These are phyloP conservation scores for Enteromius argenteus DNA, from an alignment of 2,797 vertebrate species.

Conservation along the genomic window DNA sequence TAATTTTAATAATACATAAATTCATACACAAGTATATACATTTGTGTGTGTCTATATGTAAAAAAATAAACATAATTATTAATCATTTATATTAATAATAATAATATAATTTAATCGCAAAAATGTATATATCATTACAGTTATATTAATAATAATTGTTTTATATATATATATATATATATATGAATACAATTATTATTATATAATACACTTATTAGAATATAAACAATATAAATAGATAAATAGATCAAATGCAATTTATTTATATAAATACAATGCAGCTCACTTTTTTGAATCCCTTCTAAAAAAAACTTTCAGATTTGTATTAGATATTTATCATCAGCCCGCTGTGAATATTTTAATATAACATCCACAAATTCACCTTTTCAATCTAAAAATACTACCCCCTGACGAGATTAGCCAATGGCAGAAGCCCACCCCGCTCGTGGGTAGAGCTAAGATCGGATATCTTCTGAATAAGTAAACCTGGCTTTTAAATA, in stretches of 20 bases:
- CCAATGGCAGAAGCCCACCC: neutral
- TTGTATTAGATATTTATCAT: neutral
- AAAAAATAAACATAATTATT: too few species aligned
- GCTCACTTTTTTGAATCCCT: neutral
- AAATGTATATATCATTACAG: too few species aligned
- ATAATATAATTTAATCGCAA: too few species aligned
- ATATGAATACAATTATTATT: too few species aligned
- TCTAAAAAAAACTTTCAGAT: neutral
- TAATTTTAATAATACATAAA: too few species aligned
- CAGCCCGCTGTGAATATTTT: neutral
- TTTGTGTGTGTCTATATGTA: too few species aligned
- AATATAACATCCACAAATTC: neutral
- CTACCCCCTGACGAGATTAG: neutral
- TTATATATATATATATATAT: too few species aligned
- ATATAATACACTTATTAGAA: too few species aligned
- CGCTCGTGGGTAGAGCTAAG: neutral
- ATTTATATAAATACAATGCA: neutral
- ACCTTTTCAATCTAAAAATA: neutral
- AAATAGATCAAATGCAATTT: neutral
- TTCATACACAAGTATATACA: too few species aligned
- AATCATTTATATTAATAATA: too few species aligned
- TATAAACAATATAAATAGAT: neutral
- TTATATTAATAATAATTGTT: too few species aligned
- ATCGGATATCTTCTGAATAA: conserved; percentile 57
- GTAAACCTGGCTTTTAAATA: conserved; percentile 49